These are phyloP conservation scores for Aleiodes leptofemur DNA, from an alignment of 2,888 invertebrate genomes.

Conservation along the genomic window DNA sequence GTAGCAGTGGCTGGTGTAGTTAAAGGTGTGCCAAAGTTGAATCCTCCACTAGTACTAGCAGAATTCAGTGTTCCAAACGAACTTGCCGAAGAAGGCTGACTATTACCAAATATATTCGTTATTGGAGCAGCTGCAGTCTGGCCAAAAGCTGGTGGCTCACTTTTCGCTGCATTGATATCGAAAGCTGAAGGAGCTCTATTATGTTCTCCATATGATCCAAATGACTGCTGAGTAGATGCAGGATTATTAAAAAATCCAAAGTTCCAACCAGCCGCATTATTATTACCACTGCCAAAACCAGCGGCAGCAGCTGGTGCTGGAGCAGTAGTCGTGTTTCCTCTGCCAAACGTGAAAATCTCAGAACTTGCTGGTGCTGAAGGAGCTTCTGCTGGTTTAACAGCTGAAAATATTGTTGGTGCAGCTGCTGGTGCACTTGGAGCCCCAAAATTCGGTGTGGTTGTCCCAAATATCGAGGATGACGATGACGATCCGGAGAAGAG, in stretches of 20 bases:
- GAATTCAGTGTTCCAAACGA: slow-evolving; percentile 48
- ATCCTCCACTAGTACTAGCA: slow-evolving; percentile 19
- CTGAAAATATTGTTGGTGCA: slow-evolving; percentile 50
- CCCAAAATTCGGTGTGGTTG: slow-evolving; percentile 42
- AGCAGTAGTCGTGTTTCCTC: slow-evolving; percentile 27
- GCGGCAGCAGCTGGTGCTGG: background rate
- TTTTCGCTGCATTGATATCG: slow-evolving; percentile 65
- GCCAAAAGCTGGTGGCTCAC: slow-evolving; percentile 62
- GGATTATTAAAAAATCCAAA: slow-evolving; percentile 41
- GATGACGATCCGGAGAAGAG: slow-evolving; percentile 55
- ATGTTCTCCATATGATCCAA: slow-evolving; percentile 61
- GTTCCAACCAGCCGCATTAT: slow-evolving; percentile 35
- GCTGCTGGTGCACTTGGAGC: slow-evolving; percentile 54
- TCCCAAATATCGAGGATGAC: slow-evolving; percentile 35
- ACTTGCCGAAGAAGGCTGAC: slow-evolving; percentile 46
- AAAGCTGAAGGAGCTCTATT: slow-evolving; percentile 55
- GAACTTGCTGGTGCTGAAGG: slow-evolving; percentile 26
- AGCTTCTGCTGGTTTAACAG: slow-evolving; percentile 43
- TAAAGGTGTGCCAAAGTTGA: slow-evolving; percentile 32
- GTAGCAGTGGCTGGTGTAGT: slow-evolving; percentile 38
- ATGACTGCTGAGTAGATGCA: slow-evolving; percentile 59
- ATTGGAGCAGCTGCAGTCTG: slow-evolving; percentile 58
- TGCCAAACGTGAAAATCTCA: slow-evolving; percentile 41
- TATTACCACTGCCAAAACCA: slow-evolving; percentile 29
- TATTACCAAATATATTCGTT: slow-evolving; percentile 63